Evolutionary conservation across 2,797 vertebrate genomes (phyloP), one percentile per base, ranked within the genome.

Genomic region (Hydrolagus colliei): DNA sequence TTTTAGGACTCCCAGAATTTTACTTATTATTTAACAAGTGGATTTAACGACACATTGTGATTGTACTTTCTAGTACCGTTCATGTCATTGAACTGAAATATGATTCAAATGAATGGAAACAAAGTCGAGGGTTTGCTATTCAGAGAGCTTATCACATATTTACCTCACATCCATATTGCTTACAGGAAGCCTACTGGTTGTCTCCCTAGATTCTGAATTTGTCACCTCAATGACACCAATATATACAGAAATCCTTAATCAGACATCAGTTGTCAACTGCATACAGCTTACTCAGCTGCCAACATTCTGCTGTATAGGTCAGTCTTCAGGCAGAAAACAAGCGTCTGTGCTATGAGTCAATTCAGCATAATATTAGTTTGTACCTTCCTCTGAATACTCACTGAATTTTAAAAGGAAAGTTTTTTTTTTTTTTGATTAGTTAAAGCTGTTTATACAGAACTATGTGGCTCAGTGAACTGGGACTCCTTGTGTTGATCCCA

Each of bases 151-250:
- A 41, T 84, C 79, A 71, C 79, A 82, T 18, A 84, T 84, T 84
- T 84, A 41, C n/a, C 78, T 82, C 62, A 82, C 78, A 82, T 84
- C 78, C 18, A 59, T 77, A 61, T 59, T 20, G 52, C n/a, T 77
- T 77, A 2, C 41, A 77, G 52, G 3, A 77, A 77, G 12, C 59
- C 75, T 52, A 77, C 52, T 35, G 63, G 13, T 16, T 35, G 62
- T 32, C 27, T 61, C 52, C 62, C 65, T 35, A 84, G 32, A 68
- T 41, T 27, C 8, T 12, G 71, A 68, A 82, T 35, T 27, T 68
- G 27, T 68, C 63, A 32, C 63, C 79, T 67, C 71, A 68, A 41
- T 68, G 32, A 41, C 79, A 84, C 5, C 67, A 22, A 65, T 65
- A 13, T 80, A 67, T 22, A 63, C 78, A 80, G 75, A 77, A 77